A percentile compares a stretch with the other conserved stretches of the same genome.
Conservation (phyloP, 2,113 vertebrate species). For the Merops nubicus region DNA sequence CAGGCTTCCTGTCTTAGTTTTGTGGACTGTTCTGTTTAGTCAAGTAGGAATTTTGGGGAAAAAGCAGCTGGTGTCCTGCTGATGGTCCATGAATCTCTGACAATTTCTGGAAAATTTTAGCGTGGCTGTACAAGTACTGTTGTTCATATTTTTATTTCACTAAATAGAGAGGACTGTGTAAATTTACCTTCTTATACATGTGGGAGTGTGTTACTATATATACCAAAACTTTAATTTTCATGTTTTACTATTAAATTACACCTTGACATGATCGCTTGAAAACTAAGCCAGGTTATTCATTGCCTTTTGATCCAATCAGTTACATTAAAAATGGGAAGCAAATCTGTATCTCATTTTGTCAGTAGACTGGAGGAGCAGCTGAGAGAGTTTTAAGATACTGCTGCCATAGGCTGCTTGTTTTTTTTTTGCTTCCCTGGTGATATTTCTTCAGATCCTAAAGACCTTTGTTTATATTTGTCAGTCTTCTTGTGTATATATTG, state of each 20-base stretch:
- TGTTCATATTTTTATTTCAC: background rate
- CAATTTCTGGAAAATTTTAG: background rate
- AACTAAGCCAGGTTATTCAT: background rate
- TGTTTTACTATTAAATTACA: background rate
- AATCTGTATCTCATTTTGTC: background rate
- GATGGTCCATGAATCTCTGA: background rate
- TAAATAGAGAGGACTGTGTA: background rate
- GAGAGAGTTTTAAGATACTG: background rate
- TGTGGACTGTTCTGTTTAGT: background rate
- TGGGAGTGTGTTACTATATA: background rate
- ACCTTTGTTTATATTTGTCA: background rate
- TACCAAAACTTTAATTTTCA: background rate
- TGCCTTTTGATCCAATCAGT: background rate
- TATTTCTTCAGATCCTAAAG: background rate
- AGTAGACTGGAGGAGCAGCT: background rate
- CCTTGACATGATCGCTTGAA: background rate
- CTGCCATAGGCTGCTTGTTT: background rate
- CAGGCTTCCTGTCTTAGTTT: background rate
- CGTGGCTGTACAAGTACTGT: background rate
- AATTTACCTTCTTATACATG: background rate
- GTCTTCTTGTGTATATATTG: background rate
- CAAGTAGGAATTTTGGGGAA: background rate
- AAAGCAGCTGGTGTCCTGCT: fast-evolving
- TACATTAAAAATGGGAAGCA: background rate
- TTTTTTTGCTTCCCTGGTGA: background rate